Conservation (phyloP, 1,140 invertebrate genomes). For the Gonioctena quinquepunctata region DNA sequence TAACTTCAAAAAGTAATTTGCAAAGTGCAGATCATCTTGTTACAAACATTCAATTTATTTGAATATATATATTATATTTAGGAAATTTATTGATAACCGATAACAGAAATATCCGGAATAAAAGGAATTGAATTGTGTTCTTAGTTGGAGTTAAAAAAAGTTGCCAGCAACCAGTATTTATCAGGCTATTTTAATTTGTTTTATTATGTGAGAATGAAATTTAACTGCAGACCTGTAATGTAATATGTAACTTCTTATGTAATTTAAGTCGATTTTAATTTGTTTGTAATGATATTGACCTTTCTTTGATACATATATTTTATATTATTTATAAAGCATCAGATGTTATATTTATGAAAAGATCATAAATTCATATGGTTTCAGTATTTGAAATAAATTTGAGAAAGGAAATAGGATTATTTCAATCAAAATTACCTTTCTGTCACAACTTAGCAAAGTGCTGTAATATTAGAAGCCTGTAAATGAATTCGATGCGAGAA, state of each 20-base stretch:
- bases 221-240: slow-evolving; percentile 5
- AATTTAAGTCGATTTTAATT: slow-evolving; percentile 24
- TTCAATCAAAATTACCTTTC: not conserved
- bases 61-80: too few relatives aligned
- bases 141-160: not conserved
- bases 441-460: not conserved
- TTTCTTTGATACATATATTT: slow-evolving; percentile 17
- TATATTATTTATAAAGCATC: slow-evolving; percentile 15
- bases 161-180: not conserved
- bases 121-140: too few relatives aligned
- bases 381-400: slow-evolving; percentile 5
- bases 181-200: slow-evolving; percentile 14
- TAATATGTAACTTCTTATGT: slow-evolving; percentile 5
- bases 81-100: too few relatives aligned
- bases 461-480: slow-evolving; percentile 11
- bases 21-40: too few relatives aligned
- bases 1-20: too few relatives aligned
- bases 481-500: not conserved
- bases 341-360: slow-evolving; percentile 28
- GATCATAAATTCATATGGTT: not conserved
- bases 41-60: not conserved
- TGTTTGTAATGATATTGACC: slow-evolving; percentile 26
- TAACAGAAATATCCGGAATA: too few relatives aligned
- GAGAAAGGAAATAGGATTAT: not conserved
- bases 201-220: not conserved